Conservation (phyloP, 2,888 invertebrate species). For the Drosophila merina region DNA sequence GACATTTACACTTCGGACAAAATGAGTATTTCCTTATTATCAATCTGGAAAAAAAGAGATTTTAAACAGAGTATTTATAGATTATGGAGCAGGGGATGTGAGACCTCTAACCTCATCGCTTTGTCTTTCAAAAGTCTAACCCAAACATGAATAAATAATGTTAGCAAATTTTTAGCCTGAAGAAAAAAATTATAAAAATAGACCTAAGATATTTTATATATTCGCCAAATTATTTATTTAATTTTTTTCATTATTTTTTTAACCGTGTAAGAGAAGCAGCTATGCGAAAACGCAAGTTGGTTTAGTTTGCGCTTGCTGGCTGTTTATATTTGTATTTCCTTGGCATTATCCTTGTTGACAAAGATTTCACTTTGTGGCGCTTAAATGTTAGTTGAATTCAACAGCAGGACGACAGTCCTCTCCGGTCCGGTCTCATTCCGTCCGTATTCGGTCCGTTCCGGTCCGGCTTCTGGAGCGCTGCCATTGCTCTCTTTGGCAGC, state of each 20-base stretch:
- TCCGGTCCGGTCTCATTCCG: slow-evolving; percentile 5
- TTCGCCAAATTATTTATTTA: background rate
- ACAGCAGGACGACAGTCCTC: slow-evolving; percentile 51
- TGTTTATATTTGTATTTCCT: slow-evolving; percentile 81
- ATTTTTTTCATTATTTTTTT: background rate
- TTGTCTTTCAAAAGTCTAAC: too few relatives aligned
- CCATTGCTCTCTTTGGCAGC: slow-evolving; percentile 73
- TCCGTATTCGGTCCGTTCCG: slow-evolving; percentile 19
- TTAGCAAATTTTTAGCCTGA: too few relatives aligned
- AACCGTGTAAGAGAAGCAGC: slow-evolving; percentile 28
- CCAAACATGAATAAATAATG: too few relatives aligned
- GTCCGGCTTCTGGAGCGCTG: slow-evolving; percentile 14
- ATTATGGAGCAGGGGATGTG: background rate
- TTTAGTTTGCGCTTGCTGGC: slow-evolving; percentile 80
- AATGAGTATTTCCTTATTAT: background rate
- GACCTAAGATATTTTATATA: background rate
- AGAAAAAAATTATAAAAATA: background rate
- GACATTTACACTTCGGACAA: slow-evolving; percentile 15
- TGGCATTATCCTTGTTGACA: slow-evolving; percentile 81
- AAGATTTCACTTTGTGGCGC: slow-evolving; percentile 82
- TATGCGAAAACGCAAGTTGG: slow-evolving; percentile 64
- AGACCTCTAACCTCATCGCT: too few relatives aligned
- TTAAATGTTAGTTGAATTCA: slow-evolving; percentile 79
- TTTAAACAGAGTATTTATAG: too few relatives aligned
- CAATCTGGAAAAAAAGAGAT: too few relatives aligned